Percentiles rank a stretch among this genome's conserved stretches.
Evolutionary conservation across 2,113 vertebrate species (phyloP).

Genomic region (Theristicus caerulescens): DNA sequence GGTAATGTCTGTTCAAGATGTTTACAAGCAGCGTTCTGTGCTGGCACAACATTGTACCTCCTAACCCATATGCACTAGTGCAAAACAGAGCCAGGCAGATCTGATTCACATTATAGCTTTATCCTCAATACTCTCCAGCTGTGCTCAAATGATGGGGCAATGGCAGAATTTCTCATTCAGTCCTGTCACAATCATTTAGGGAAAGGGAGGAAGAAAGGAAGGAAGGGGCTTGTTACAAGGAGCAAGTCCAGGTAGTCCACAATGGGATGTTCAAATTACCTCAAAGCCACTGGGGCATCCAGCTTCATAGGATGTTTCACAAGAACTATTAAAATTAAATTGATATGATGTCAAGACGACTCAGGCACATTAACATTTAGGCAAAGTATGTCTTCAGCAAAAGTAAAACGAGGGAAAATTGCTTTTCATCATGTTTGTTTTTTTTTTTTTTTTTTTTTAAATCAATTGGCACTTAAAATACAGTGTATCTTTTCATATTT

Average conservation of each 20-base stretch:
- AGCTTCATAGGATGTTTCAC: not conserved
- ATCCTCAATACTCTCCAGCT: not conserved
- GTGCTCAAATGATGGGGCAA: not conserved
- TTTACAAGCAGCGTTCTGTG: accelerated
- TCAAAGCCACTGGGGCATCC: not conserved
- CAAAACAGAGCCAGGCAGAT: not conserved
- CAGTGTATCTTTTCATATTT: not conserved
- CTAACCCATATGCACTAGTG: not conserved
- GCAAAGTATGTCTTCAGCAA: not conserved
- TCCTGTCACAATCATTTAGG: not conserved
- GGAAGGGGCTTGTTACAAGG: not conserved
- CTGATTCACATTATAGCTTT: not conserved
- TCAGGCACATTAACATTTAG: not conserved
- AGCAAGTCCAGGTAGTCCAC: not conserved
- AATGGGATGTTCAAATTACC: not conserved
- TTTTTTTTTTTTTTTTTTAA: too few relatives aligned
- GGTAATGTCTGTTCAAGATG: not conserved
- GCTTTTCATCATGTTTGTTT: not conserved
- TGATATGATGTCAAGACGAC: not conserved
- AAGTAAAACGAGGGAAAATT: not conserved
- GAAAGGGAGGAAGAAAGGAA: not conserved
- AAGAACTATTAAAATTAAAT: not conserved
- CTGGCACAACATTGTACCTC: not conserved
- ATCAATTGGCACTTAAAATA: not conserved
- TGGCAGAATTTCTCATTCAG: not conserved